Conservation (phyloP, 2,888 invertebrate genomes). For the Apamea epomidion region DNA sequence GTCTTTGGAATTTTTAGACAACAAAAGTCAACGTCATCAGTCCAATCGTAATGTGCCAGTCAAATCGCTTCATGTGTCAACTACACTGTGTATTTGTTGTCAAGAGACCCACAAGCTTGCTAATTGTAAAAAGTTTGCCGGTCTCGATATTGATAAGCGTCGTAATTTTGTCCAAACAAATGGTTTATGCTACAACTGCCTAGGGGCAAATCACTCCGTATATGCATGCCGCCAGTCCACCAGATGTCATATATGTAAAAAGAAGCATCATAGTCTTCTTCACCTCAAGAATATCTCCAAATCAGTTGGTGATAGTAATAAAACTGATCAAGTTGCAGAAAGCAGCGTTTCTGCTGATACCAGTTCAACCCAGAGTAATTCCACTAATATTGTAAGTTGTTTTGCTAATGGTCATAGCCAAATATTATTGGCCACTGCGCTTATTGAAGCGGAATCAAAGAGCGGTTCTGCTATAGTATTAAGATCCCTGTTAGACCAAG, state of each 20-base stretch:
- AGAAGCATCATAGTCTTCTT: conserved; percentile 25
- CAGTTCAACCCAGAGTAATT: too few species aligned
- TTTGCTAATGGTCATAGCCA: too few species aligned
- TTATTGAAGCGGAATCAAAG: too few species aligned
- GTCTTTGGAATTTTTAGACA: conserved; percentile 16
- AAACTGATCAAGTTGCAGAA: neutral
- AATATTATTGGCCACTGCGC: too few species aligned
- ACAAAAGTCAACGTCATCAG: neutral
- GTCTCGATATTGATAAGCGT: conserved; percentile 1
- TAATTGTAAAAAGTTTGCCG: conserved; percentile 22
- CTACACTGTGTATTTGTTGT: conserved; percentile 3
- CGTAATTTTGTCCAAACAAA: conserved; percentile 27
- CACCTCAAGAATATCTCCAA: conserved; percentile 16
- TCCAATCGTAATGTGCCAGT: conserved; percentile 6
- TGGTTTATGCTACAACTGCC: conserved; percentile 23
- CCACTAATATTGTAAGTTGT: too few species aligned
- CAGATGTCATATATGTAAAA: neutral
- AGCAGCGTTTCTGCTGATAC: too few species aligned
- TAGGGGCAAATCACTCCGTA: conserved; percentile 7
- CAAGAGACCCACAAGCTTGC: conserved; percentile 11
- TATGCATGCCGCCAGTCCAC: conserved; percentile 9
- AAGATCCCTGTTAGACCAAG: too few species aligned
- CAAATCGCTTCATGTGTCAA: conserved; percentile 8
- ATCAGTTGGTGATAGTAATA: conserved; percentile 5
- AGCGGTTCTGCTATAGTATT: too few species aligned